These are phyloP conservation scores for Chaetodon trifascialis DNA, from an alignment of 2,113 vertebrate genomes.

Conservation along the genomic window DNA sequence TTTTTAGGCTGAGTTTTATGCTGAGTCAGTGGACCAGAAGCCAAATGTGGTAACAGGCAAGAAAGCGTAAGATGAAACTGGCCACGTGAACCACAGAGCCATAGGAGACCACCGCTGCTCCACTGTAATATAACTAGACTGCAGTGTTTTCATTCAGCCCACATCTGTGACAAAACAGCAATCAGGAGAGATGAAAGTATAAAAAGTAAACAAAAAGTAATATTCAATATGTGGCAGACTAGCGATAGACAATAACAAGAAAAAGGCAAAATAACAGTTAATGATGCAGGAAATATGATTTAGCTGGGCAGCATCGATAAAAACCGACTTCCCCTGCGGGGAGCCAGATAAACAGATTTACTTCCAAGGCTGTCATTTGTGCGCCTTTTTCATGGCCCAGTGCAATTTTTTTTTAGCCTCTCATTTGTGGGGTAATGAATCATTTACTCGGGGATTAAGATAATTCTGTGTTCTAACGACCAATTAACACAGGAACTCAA, in stretches of 20 bases:
- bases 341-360: slow-evolving; percentile 66
- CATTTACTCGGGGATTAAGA: slow-evolving; percentile 72
- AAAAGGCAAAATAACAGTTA: slow-evolving; percentile 53
- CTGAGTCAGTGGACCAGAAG: slow-evolving; percentile 6
- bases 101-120: not conserved
- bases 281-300: slow-evolving; percentile 73
- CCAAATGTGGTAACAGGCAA: slow-evolving; percentile 20
- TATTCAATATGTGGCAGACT: slow-evolving; percentile 4
- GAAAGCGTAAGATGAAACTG: not conserved
- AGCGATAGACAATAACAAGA: slow-evolving; percentile 35
- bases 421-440: slow-evolving; percentile 72
- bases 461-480: slow-evolving; percentile 67
- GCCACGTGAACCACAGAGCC: not conserved
- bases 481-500: slow-evolving; percentile 71
- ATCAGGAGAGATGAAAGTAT: not conserved
- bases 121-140: not conserved
- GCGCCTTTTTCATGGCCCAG: slow-evolving; percentile 54
- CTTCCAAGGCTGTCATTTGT: slow-evolving; percentile 61
- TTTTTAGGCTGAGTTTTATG: slow-evolving; percentile 13
- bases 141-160: slow-evolving; percentile 10
- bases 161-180: not conserved
- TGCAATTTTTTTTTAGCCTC: slow-evolving; percentile 51
- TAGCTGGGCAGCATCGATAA: slow-evolving; percentile 43
- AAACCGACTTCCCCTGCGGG: slow-evolving; percentile 32
- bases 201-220: slow-evolving; percentile 33